phyloP scores from a whole-genome alignment of 2,113 vertebrate genomes.

The Terrapene triunguis region DNA sequence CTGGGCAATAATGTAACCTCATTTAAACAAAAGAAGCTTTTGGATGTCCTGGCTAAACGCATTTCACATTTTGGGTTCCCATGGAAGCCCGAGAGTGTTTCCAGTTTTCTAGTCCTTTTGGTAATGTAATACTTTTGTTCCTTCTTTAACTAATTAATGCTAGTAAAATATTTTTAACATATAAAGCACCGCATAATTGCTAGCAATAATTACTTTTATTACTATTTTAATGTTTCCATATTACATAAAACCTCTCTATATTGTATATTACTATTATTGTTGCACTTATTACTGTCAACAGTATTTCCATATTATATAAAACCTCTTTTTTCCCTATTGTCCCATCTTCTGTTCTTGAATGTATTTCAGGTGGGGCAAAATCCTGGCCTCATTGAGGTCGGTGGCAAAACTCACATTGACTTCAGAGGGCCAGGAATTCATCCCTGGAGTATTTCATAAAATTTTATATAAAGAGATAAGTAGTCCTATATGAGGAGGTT shows the following conservation, averaged over 20 bases:
- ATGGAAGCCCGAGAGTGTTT: not conserved
- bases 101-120: not conserved
- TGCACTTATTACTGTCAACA: not conserved
- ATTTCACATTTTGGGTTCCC: fast-evolving
- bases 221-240: fast-evolving
- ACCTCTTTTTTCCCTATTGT: fast-evolving
- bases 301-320: constrained; percentile 16
- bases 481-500: too few species aligned
- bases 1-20: not conserved
- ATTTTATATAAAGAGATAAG: too few species aligned
- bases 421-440: not conserved
- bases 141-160: not conserved
- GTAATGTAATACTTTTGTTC: not conserved
- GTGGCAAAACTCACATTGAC: not conserved
- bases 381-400: fast-evolving
- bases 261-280: not conserved
- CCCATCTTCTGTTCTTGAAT: fast-evolving
- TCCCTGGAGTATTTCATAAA: too few species aligned
- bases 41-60: fast-evolving
- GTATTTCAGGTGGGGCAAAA: fast-evolving
- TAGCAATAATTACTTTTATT: not conserved
- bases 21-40: not conserved
- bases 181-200: fast-evolving
- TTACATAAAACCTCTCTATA: not conserved
- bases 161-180: not conserved